Percentiles rank a stretch among this genome's conserved stretches.
phyloP scores from a whole-genome alignment of 2,797 vertebrate species.

The Rhinatrema bivittatum region DNA sequence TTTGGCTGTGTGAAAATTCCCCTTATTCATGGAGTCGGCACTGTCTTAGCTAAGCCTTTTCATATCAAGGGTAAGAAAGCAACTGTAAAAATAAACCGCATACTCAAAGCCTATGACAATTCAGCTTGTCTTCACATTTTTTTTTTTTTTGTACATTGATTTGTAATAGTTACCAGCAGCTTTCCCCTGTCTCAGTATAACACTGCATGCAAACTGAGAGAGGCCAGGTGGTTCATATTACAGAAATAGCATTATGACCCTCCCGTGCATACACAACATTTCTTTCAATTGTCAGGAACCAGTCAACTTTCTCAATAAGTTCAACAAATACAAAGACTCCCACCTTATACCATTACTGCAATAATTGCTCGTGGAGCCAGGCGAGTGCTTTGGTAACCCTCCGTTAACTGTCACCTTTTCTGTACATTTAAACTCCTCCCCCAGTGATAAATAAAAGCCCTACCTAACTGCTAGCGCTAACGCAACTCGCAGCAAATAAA shows the following conservation, averaged over 20 bases:
- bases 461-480: too few relatives aligned
- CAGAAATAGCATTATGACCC: constrained; percentile 40
- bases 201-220: constrained; percentile 14
- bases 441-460: too few relatives aligned
- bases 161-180: constrained; percentile 21
- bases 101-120: constrained; percentile 13
- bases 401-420: too few relatives aligned
- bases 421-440: too few relatives aligned
- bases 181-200: constrained; percentile 4
- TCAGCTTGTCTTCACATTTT: constrained; percentile 26
- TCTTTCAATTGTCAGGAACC: constrained; percentile 33
- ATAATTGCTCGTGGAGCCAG: too few relatives aligned
- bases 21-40: background rate
- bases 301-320: constrained; percentile 33
- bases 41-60: constrained; percentile 9
- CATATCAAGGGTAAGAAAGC: constrained; percentile 9
- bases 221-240: constrained; percentile 51
- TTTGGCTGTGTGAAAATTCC: background rate
- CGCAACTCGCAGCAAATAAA: too few relatives aligned
- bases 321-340: background rate
- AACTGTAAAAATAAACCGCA: constrained; percentile 27
- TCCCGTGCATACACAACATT: constrained; percentile 37
- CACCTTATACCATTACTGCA: too few relatives aligned
- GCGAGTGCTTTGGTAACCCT: too few relatives aligned
- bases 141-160: constrained; percentile 5